Percentiles rank a stretch among this genome's conserved stretches.
These are phyloP conservation scores for Apis cerana DNA, from an alignment of 1,140 invertebrate genomes.

Conservation along the genomic window DNA sequence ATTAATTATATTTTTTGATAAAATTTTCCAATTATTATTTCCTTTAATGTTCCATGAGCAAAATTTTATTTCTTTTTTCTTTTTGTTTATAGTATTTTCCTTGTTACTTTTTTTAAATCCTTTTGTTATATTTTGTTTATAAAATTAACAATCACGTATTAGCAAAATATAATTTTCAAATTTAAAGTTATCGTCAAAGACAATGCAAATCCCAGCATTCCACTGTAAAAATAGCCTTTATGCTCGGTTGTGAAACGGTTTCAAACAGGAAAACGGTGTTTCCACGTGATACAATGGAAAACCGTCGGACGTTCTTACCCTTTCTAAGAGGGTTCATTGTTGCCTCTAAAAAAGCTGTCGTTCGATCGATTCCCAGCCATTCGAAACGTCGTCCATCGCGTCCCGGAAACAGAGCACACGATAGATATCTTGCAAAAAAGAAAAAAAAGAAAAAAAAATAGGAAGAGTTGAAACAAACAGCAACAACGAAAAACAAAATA, in stretches of 20 bases:
- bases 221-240: not conserved
- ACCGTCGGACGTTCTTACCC: not conserved
- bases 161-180: too few species aligned
- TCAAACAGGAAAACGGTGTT: not conserved
- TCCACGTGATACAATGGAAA: not conserved
- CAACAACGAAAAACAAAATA: not conserved
- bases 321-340: not conserved
- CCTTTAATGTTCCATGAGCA: too few species aligned
- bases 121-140: too few species aligned
- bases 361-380: not conserved
- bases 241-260: not conserved
- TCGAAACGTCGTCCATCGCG: slow-evolving; percentile 22
- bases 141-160: too few species aligned
- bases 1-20: too few species aligned
- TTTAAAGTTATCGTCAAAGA: not conserved
- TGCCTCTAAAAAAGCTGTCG: not conserved
- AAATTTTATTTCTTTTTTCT: too few species aligned
- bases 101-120: too few species aligned
- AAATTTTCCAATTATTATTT: too few species aligned
- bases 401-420: slow-evolving; percentile 4
- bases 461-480: not conserved
- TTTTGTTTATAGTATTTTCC: too few species aligned
- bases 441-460: not conserved
- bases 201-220: not conserved
- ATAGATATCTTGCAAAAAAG: not conserved